Conservation (phyloP, 2,113 vertebrate species). For the Falco punctatus region DNA sequence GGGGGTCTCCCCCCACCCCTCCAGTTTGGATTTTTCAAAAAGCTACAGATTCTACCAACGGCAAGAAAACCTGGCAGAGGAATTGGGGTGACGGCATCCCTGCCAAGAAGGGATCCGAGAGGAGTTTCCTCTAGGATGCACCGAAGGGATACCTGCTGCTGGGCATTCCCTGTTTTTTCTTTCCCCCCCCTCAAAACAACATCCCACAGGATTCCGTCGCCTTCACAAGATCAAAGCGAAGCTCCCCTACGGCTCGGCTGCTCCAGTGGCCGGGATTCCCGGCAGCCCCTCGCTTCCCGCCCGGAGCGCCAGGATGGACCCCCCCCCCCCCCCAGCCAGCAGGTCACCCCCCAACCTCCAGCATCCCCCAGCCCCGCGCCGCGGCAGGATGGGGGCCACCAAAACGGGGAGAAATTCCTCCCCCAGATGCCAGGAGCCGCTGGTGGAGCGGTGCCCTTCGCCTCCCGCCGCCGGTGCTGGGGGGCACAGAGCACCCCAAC, state of each 20-base stretch:
- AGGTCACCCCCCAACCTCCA: no score
- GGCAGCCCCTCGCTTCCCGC: no score
- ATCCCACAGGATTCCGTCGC: fast-evolving
- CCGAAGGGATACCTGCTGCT: no score
- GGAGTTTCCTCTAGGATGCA: background rate
- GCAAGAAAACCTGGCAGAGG: background rate
- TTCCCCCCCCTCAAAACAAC: no score
- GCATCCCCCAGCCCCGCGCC: background rate
- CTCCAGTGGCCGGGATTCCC: no score
- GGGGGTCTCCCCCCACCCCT: no score
- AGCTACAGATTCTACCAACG: background rate
- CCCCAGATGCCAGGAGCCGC: fast-evolving
- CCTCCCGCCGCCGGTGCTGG: no score
- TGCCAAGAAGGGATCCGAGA: background rate
- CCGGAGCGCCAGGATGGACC: no score
- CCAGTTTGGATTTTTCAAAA: background rate
- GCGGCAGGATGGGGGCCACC: background rate
- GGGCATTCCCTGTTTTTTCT: background rate
- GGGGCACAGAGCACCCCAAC: no score
- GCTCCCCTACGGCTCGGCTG: no score
- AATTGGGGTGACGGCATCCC: background rate
- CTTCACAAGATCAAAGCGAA: no score
- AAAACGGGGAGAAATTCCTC: background rate
- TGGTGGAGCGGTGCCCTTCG: background rate
- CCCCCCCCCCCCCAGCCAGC: background rate